phyloP scores from a whole-genome alignment of 2,797 vertebrate genomes.

The Nyctalus aviator region DNA sequence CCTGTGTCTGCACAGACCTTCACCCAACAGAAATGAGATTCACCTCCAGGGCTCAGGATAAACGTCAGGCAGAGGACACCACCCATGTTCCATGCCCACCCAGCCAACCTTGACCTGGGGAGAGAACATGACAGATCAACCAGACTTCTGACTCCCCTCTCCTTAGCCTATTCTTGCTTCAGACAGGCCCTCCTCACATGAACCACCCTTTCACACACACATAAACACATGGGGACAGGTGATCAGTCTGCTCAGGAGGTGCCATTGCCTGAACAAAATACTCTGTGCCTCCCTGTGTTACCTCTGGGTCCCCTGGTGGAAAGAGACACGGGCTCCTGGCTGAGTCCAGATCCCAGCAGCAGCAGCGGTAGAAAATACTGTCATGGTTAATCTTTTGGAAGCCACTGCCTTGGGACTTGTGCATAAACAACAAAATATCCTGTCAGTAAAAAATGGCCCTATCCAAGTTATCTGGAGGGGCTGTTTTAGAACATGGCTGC shows the following conservation, averaged over 20 bases:
- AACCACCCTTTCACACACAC: neutral
- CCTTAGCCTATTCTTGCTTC: neutral
- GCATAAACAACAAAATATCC: too few relatives aligned
- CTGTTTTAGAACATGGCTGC: too few relatives aligned
- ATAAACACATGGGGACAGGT: neutral
- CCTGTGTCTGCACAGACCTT: neutral
- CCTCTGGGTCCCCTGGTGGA: neutral
- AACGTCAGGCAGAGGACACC: neutral
- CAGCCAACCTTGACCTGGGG: neutral
- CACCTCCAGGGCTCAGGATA: neutral
- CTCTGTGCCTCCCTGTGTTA: neutral
- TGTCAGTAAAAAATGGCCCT: too few relatives aligned
- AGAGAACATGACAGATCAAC: neutral
- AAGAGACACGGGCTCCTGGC: neutral
- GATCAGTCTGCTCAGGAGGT: neutral
- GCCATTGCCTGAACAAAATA: neutral
- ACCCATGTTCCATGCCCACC: neutral
- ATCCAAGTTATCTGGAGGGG: too few relatives aligned
- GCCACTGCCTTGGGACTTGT: too few relatives aligned
- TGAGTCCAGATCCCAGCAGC: neutral
- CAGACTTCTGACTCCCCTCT: neutral
- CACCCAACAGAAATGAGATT: neutral
- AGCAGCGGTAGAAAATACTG: too few relatives aligned
- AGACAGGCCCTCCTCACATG: neutral
- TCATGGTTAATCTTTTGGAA: too few relatives aligned